Conservation (phyloP, 2,113 vertebrate genomes). For the Nicator chloris region DNA sequence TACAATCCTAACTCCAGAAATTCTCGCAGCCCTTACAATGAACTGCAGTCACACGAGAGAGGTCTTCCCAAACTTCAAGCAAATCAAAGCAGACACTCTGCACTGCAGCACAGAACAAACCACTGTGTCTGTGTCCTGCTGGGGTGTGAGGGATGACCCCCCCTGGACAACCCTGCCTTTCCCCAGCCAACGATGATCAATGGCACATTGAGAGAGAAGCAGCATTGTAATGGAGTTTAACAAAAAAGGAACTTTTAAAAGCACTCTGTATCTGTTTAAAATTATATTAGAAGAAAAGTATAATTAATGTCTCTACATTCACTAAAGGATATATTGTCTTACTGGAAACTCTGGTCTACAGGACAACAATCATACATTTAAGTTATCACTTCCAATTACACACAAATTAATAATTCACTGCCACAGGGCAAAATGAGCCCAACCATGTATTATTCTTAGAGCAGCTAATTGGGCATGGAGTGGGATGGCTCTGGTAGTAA, state of each 20-base stretch:
- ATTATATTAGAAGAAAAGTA: not conserved
- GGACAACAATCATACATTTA: not conserved
- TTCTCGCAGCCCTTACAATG: not conserved
- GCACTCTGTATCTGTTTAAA: not conserved
- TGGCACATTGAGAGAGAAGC: not conserved
- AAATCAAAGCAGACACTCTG: not conserved
- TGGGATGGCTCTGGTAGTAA: not conserved
- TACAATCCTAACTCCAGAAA: not conserved
- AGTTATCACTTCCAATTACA: conserved; percentile 72
- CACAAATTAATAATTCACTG: not conserved
- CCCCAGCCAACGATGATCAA: not conserved
- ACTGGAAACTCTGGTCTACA: not conserved
- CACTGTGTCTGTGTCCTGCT: too few relatives aligned
- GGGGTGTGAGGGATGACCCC: rapidly evolving
- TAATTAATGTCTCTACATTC: not conserved
- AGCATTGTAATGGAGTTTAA: not conserved
- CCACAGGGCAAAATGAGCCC: not conserved
- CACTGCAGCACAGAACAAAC: not conserved
- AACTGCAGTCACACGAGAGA: not conserved
- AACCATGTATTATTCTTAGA: not conserved
- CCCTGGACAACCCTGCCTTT: not conserved
- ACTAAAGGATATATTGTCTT: not conserved
- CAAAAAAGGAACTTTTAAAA: not conserved
- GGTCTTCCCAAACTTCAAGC: not conserved
- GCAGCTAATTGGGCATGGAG: not conserved